Conservation (phyloP, 2,888 invertebrate genomes). For the Rhimphoctona megacephalus region DNA sequence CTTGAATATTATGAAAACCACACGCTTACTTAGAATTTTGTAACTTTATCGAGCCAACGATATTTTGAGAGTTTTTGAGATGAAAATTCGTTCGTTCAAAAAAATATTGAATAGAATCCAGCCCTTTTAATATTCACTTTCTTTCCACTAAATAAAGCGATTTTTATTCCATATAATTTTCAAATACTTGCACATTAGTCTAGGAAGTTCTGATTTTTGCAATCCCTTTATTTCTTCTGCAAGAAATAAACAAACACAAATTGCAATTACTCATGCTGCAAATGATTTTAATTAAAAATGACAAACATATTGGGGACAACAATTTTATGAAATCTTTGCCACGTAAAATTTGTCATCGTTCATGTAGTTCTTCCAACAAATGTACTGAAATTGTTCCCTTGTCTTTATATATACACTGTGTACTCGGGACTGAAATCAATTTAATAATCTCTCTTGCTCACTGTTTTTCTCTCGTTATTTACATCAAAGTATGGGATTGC, state of each 20-base stretch:
- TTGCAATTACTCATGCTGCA: background rate
- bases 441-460: slow-evolving; percentile 3
- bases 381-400: background rate
- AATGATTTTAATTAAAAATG: background rate
- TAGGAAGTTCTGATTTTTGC: too few relatives aligned
- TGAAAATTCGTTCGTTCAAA: too few relatives aligned
- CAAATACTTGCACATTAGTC: too few relatives aligned
- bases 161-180: too few relatives aligned
- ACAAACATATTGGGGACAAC: background rate
- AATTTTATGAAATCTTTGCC: background rate
- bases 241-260: too few relatives aligned
- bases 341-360: background rate
- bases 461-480: slow-evolving; percentile 8
- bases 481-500: background rate
- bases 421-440: slow-evolving; percentile 20
- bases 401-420: background rate
- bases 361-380: background rate
- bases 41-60: background rate
- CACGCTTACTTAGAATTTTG: background rate
- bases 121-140: too few relatives aligned
- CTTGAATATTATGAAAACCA: background rate
- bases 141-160: too few relatives aligned
- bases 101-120: too few relatives aligned
- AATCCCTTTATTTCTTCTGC: too few relatives aligned
- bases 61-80: background rate